These are phyloP conservation scores for Lordiphosa fenestrarum DNA, from an alignment of 2,888 invertebrate species.

Conservation along the genomic window DNA sequence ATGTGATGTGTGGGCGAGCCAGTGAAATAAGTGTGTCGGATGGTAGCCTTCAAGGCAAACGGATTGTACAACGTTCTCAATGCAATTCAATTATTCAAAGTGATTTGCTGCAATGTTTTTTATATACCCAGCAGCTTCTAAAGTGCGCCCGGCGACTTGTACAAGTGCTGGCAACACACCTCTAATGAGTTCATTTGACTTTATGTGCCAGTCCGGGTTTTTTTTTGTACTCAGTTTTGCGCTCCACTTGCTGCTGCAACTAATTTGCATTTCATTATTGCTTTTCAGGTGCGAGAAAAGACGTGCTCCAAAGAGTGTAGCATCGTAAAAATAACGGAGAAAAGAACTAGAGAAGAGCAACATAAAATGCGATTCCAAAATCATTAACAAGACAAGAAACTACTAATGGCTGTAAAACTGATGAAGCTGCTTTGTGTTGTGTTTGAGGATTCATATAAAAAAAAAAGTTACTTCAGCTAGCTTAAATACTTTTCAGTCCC, in stretches of 20 bases:
- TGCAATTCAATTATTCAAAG: constrained; percentile 57
- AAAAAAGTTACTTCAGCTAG: too few species aligned
- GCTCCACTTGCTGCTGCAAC: constrained; percentile 20
- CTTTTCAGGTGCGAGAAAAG: constrained; percentile 38
- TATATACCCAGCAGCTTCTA: constrained; percentile 4
- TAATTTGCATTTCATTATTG: constrained; percentile 64
- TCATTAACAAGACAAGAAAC: too few species aligned
- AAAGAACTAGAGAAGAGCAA: too few species aligned
- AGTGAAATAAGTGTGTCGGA: constrained; percentile 5
- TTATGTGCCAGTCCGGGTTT: constrained; percentile 39
- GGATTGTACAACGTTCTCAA: constrained; percentile 6
- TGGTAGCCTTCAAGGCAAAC: constrained; percentile 1
- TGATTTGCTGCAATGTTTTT: constrained; percentile 35
- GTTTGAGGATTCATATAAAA: too few species aligned
- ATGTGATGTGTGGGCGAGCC: background rate
- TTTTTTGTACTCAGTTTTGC: constrained; percentile 7
- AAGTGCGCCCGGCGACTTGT: constrained; percentile 8
- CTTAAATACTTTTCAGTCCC: too few species aligned
- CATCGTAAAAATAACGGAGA: constrained; percentile 2
- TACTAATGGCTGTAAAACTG: too few species aligned
- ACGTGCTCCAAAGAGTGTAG: background rate
- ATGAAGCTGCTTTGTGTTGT: too few species aligned
- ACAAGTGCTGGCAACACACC: constrained; percentile 4
- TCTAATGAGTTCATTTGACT: constrained; percentile 58
- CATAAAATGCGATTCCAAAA: too few species aligned